phyloP scores from a whole-genome alignment of 2,888 invertebrate species.

The Neria commutata region DNA sequence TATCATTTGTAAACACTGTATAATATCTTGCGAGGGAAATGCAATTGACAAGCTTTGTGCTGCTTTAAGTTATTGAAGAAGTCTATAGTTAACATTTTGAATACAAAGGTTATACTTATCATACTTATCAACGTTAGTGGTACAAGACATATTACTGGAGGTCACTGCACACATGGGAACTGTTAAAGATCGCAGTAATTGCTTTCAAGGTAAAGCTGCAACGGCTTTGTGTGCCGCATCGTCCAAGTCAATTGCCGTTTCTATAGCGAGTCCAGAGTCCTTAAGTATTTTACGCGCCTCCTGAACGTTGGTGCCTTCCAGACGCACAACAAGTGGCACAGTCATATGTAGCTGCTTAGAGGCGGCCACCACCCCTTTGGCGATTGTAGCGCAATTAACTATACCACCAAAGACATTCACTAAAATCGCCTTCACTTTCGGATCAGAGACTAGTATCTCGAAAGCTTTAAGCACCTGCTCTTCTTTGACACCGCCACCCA shows the following conservation, averaged over 20 bases:
- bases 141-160: no score
- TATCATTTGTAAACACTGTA: no score
- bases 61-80: no score
- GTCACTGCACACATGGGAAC: no score
- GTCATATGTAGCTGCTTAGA: conserved; percentile 78
- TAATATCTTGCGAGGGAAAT: no score
- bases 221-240: conserved; percentile 93
- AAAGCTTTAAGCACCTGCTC: conserved; percentile 93
- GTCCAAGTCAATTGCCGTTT: conserved; percentile 84
- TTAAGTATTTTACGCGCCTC: conserved; percentile 83
- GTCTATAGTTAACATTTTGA: no score
- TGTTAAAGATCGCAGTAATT: no score
- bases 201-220: no score
- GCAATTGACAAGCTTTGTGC: no score
- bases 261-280: conserved; percentile 82
- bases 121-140: no score
- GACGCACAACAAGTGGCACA: conserved; percentile 88
- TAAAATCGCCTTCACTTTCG: conserved; percentile 90
- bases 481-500: conserved; percentile 95
- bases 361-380: conserved; percentile 92
- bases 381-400: conserved; percentile 97
- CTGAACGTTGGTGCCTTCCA: conserved; percentile 93
- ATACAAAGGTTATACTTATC: no score
- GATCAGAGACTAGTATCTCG: conserved; percentile 83
- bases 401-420: conserved; percentile 99